These are phyloP conservation scores for Lepidocyrtinus sp. DNA, from an alignment of 2,888 invertebrate genomes.

Conservation along the genomic window DNA sequence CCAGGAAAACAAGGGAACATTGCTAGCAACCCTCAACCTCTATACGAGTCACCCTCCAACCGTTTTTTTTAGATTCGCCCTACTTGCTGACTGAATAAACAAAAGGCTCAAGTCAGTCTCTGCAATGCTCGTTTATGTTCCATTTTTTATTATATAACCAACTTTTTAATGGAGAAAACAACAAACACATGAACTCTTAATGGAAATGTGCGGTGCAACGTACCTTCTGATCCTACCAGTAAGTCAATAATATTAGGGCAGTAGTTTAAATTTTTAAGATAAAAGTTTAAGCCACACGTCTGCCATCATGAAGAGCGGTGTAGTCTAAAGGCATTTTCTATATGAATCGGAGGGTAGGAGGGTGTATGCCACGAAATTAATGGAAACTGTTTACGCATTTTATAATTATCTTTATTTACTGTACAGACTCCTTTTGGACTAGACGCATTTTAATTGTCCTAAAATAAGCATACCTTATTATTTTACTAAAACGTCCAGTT, in stretches of 20 bases:
- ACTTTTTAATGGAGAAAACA: not conserved
- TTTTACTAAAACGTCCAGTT: not conserved
- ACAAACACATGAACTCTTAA: not conserved
- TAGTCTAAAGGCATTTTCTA: not conserved
- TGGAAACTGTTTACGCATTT: too few species aligned
- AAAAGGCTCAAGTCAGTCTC: too few species aligned
- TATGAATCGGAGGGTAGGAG: too few species aligned
- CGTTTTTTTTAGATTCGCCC: too few species aligned
- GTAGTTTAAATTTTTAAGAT: not conserved
- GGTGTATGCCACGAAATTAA: too few species aligned
- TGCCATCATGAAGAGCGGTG: not conserved
- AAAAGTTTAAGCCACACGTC: slow-evolving; percentile 38
- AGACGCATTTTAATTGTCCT: slow-evolving; percentile 32
- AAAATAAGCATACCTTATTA: not conserved
- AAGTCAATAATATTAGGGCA: not conserved
- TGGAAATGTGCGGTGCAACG: not conserved
- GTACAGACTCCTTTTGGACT: slow-evolving; percentile 26
- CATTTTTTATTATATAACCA: too few species aligned
- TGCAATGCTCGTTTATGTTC: too few species aligned
- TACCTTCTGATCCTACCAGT: not conserved
- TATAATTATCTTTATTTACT: slow-evolving; percentile 41
- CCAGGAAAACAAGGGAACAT: not conserved
- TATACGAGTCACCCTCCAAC: too few species aligned
- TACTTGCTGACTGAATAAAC: too few species aligned
- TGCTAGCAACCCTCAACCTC: too few species aligned